Evolutionary conservation across 1,140 invertebrate genomes (phyloP), one percentile per base, ranked within the genome.

Genomic region (Oreohelix idahoensis): DNA sequence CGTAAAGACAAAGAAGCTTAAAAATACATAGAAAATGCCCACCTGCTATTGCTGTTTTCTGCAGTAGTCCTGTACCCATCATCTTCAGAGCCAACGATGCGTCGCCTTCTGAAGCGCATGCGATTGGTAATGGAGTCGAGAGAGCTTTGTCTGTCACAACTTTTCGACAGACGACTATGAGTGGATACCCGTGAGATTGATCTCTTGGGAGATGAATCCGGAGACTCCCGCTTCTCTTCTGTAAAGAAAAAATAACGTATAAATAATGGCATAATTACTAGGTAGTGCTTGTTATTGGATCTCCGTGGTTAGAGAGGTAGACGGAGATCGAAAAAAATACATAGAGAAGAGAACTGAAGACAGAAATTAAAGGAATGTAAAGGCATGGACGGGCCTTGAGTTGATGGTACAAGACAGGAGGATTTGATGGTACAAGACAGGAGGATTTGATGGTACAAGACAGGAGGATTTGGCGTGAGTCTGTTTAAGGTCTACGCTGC

Each of bases 161-260:
- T 45, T 10, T 35, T 58, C 15, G 39, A 39, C 10, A 79, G 38
- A 1, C 77, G 77, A 29, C 77, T 66, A n/a, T 15, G 53, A 10
- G 8, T 35, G 23, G 77, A 79, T 5, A 79, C 58, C 35, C 53
- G 29, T 26, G 77, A 79, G 1, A 79, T 20, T 20, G 77, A 66
- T 58, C 77, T 35, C 26, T 66, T 79, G 0, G 51, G 77, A 29
- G 53, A 79, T 20, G 5, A 11, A 1, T 79, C 58, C 17, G 77
- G 53, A 26, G 77, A 66, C 45, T 79, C 53, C 2, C 77, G 53
- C 32, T 79, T 79, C 39, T 66, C 77, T 39, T 79, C 77, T 79
- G 77, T 1, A 53, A 76, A 51, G 13, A 45, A 1, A 73, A 66
- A 11, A 66, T 17, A 35, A 58, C 15, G 15, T 45, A n/a, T n/a